phyloP scores from a whole-genome alignment of 2,888 invertebrate species.

The Gari tellinella region DNA sequence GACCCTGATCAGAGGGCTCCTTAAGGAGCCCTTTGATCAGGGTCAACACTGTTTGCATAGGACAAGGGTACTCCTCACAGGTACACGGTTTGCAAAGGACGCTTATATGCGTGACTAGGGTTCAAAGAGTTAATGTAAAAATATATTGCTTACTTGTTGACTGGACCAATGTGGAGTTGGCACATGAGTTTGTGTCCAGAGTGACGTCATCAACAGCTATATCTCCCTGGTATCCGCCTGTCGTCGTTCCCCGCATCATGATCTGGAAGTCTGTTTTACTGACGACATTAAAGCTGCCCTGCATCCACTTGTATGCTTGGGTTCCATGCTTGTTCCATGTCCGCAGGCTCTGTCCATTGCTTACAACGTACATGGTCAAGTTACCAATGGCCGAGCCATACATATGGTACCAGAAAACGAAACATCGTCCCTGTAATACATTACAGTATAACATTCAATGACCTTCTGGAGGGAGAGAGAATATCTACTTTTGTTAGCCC shows the following conservation, averaged over 20 bases:
- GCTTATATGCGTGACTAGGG: too few species aligned
- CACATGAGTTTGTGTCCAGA: constrained; percentile 62
- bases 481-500: neutral
- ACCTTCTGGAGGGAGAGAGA: neutral
- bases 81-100: too few species aligned
- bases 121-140: too few species aligned
- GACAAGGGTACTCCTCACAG: too few species aligned
- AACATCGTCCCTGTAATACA: constrained; percentile 67
- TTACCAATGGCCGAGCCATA: constrained; percentile 74
- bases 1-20: too few species aligned
- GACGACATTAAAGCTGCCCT: constrained; percentile 68
- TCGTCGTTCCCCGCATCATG: constrained; percentile 71
- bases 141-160: constrained; percentile 36
- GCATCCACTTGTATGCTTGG: constrained; percentile 77
- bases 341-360: constrained; percentile 44
- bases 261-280: constrained; percentile 74
- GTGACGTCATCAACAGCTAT: constrained; percentile 77
- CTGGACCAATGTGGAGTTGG: constrained; percentile 36
- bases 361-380: constrained; percentile 66
- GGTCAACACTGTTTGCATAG: too few species aligned
- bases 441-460: neutral
- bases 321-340: constrained; percentile 70
- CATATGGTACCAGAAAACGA: constrained; percentile 81
- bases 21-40: too few species aligned
- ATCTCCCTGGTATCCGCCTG: constrained; percentile 69